phyloP scores from a whole-genome alignment of 2,888 invertebrate genomes.

The Spilarctia lutea region DNA sequence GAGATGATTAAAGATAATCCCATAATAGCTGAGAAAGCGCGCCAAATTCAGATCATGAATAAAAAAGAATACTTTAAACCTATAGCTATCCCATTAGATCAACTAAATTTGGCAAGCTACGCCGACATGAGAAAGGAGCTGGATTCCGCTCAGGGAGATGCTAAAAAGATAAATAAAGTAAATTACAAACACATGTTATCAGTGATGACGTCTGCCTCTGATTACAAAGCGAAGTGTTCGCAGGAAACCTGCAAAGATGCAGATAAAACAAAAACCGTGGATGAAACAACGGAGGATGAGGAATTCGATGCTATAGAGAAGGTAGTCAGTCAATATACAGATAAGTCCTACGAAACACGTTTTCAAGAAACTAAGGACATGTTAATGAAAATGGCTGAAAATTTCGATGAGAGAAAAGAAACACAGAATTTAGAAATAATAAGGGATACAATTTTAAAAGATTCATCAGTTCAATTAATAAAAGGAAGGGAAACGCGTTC shows the following conservation, averaged over 20 bases:
- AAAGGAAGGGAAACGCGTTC: conserved; percentile 63
- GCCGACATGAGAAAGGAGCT: conserved; percentile 68
- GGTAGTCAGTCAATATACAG: conserved; percentile 74
- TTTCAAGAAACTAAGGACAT: conserved; percentile 79
- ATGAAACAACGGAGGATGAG: conserved; percentile 60
- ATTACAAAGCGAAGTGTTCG: conserved; percentile 57
- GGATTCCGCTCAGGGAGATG: conserved; percentile 65
- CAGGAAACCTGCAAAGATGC: conserved; percentile 29
- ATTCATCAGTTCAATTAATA: conserved; percentile 68
- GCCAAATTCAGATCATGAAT: conserved; percentile 76
- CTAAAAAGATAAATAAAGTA: conserved; percentile 65
- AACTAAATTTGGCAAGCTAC: conserved; percentile 68
- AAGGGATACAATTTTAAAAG: conserved; percentile 65
- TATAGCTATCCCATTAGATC: conserved; percentile 67
- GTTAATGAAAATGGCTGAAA: conserved; percentile 74
- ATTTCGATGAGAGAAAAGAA: conserved; percentile 62
- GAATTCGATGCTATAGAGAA: conserved; percentile 77
- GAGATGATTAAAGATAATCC: conserved; percentile 71
- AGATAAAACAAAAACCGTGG: conserved; percentile 40
- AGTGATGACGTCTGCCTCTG: conserved; percentile 64
- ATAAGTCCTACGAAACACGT: conserved; percentile 78
- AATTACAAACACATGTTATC: conserved; percentile 76
- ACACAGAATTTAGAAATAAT: conserved; percentile 43
- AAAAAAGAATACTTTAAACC: conserved; percentile 57
- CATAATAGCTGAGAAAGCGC: conserved; percentile 75